Percentiles rank a stretch among this genome's conserved stretches.
phyloP scores from a whole-genome alignment of 2,113 vertebrate genomes.

The Pimephales promelas region DNA sequence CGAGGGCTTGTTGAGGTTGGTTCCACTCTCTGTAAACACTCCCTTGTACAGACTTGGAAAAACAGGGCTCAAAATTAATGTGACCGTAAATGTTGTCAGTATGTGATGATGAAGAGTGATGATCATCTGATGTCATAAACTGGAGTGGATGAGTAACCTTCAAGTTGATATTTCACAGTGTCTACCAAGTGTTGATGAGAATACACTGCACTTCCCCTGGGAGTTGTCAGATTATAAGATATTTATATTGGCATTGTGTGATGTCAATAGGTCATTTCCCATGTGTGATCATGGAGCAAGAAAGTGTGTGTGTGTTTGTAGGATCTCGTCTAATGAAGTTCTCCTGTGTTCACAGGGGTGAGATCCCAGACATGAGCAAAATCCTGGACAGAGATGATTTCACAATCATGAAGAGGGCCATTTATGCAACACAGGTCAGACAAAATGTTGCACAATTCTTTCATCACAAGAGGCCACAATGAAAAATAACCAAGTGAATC shows the following conservation, averaged over 20 bases:
- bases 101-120: background rate
- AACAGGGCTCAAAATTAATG: background rate
- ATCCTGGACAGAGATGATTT: slow-evolving; percentile 94
- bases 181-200: slow-evolving; percentile 30
- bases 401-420: slow-evolving; percentile 97
- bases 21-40: background rate
- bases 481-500: background rate
- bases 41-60: background rate
- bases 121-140: background rate
- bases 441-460: background rate
- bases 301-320: background rate
- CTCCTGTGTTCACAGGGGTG: slow-evolving; percentile 39
- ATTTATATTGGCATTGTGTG: slow-evolving; percentile 38
- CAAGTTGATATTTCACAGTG: slow-evolving; percentile 16
- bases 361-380: slow-evolving; percentile 87
- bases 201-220: background rate
- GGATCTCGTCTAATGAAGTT: background rate
- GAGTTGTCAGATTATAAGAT: background rate
- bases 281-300: background rate
- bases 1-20: slow-evolving; percentile 89
- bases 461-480: background rate
- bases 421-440: slow-evolving; percentile 93
- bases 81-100: background rate
- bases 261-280: slow-evolving; percentile 28
- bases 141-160: background rate